These are phyloP conservation scores for Mythimna albipuncta DNA, from an alignment of 2,888 invertebrate species.

Conservation along the genomic window DNA sequence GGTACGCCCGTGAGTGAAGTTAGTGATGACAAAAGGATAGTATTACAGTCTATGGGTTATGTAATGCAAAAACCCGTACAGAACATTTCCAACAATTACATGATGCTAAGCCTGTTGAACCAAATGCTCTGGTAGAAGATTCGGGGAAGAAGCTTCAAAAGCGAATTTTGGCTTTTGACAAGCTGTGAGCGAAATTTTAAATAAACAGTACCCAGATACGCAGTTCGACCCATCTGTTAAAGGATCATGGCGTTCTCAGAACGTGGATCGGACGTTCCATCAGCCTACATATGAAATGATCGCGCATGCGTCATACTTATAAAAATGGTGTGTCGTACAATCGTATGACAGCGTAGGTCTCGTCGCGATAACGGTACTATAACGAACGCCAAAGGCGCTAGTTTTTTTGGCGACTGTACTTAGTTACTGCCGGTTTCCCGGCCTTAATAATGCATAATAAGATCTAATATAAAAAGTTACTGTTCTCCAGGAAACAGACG, in stretches of 20 bases:
- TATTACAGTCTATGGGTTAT: not conserved
- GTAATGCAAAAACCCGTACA: not conserved
- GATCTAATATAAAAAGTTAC: slow-evolving; percentile 53
- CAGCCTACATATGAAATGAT: slow-evolving; percentile 61
- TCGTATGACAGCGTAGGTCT: slow-evolving; percentile 66
- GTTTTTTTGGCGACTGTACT: slow-evolving; percentile 66
- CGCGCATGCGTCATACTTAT: slow-evolving; percentile 79
- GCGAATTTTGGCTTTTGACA: slow-evolving; percentile 1
- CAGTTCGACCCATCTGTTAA: slow-evolving; percentile 20
- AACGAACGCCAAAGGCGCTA: slow-evolving; percentile 72
- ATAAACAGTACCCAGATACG: slow-evolving; percentile 21
- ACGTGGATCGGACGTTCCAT: slow-evolving; percentile 46
- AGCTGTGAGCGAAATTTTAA: not conserved
- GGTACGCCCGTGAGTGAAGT: slow-evolving; percentile 2
- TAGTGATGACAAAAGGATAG: slow-evolving; percentile 1
- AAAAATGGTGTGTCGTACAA: slow-evolving; percentile 72
- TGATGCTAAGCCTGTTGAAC: not conserved
- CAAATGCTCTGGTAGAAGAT: not conserved
- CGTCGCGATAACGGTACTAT: slow-evolving; percentile 77
- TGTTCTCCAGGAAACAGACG: slow-evolving; percentile 19
- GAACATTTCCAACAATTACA: not conserved
- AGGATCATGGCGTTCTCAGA: slow-evolving; percentile 41
- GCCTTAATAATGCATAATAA: slow-evolving; percentile 62
- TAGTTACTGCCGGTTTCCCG: slow-evolving; percentile 49
- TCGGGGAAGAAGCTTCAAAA: slow-evolving; percentile 2